A percentile compares a stretch with the other conserved stretches of the same genome.
phyloP scores from a whole-genome alignment of 2,797 vertebrate genomes.

The Apogon talboti region DNA sequence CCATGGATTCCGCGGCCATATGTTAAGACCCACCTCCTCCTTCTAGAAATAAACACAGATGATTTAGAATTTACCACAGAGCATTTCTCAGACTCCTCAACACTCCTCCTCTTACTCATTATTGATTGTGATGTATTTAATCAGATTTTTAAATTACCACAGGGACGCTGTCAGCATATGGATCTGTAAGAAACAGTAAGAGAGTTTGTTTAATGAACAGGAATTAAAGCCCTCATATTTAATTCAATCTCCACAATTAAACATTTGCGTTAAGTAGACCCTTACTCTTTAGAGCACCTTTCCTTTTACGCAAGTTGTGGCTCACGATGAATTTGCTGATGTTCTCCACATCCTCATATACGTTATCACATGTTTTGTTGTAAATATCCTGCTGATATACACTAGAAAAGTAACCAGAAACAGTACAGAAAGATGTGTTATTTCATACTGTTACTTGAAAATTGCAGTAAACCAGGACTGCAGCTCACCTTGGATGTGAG shows the following conservation, averaged over 20 bases:
- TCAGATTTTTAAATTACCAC: constrained; percentile 68
- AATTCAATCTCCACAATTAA: background rate
- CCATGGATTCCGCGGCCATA: constrained; percentile 73
- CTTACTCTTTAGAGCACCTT: constrained; percentile 79
- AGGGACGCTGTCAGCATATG: constrained; percentile 70
- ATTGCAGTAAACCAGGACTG: background rate
- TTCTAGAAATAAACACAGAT: constrained; percentile 65
- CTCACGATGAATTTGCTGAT: constrained; percentile 54
- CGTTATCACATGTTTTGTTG: constrained; percentile 66
- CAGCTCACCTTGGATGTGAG: constrained; percentile 50
- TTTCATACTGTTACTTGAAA: background rate
- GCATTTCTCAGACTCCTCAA: background rate
- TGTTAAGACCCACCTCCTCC: constrained; percentile 63
- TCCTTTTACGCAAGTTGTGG: constrained; percentile 71
- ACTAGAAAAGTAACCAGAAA: constrained; percentile 43
- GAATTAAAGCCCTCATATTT: too few relatives aligned
- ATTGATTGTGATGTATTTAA: background rate
- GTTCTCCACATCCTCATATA: constrained; percentile 83
- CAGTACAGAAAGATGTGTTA: background rate
- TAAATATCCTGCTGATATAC: constrained; percentile 41
- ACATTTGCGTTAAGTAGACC: background rate
- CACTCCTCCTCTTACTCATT: background rate
- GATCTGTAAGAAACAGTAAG: constrained; percentile 69
- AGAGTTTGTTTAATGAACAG: background rate
- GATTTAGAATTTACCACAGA: constrained; percentile 38